Conservation (phyloP, 1,140 invertebrate species). For the Bombyx mandarina region DNA sequence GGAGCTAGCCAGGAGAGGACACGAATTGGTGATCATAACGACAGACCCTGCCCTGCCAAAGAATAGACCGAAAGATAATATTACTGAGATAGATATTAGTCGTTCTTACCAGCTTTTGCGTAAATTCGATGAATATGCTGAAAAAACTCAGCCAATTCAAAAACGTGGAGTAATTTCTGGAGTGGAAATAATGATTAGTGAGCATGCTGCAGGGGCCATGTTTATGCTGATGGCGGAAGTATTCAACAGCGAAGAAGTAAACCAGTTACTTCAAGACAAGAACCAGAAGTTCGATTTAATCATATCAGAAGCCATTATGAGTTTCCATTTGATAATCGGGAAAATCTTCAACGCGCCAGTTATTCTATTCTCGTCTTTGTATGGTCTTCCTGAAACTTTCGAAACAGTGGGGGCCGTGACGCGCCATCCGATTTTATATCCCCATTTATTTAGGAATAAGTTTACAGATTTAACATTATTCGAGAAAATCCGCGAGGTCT, state of each 20-base stretch:
- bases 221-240: not conserved
- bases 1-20: constrained; percentile 3
- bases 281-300: constrained; percentile 10
- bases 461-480: constrained; percentile 3
- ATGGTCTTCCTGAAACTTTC: not conserved
- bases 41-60: constrained; percentile 1
- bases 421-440: constrained; percentile 3
- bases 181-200: constrained; percentile 20
- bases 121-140: not conserved
- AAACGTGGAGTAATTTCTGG: constrained; percentile 1
- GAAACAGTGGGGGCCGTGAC: not conserved
- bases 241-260: constrained; percentile 2
- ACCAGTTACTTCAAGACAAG: constrained; percentile 1
- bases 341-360: constrained; percentile 9
- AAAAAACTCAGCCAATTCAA: not conserved
- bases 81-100: constrained; percentile 1
- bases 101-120: not conserved
- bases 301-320: constrained; percentile 5
- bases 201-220: not conserved
- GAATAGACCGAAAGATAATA: constrained; percentile 1
- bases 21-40: constrained; percentile 4
- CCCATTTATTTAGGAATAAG: constrained; percentile 2
- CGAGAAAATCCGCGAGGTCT: constrained; percentile 5
- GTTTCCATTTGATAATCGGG: constrained; percentile 2
- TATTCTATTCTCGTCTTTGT: constrained; percentile 8